These are phyloP conservation scores for Hypsibius dujardini DNA, from an alignment of 1,140 invertebrate genomes.

Conservation along the genomic window DNA sequence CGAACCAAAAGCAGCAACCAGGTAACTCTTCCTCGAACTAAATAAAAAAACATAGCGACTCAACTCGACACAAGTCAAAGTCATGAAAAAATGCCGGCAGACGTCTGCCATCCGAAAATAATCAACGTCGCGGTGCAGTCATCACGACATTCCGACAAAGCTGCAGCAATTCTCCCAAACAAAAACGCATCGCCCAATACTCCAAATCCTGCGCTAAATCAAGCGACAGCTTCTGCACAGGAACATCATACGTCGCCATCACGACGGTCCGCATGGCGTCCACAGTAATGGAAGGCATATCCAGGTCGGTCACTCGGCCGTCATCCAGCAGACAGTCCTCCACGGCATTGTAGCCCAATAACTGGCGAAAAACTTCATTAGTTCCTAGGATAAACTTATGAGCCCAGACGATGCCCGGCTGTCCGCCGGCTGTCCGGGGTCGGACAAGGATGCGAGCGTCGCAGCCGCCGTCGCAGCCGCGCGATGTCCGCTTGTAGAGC, in stretches of 20 bases:
- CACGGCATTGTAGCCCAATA: neutral
- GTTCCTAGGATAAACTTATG: conserved; percentile 9
- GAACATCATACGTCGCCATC: conserved; percentile 7
- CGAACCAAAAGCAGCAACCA: no score
- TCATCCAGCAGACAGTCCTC: conserved; percentile 15
- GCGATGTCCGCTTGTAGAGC: neutral
- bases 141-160: neutral
- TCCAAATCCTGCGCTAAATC: neutral
- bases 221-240: neutral
- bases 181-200: neutral
- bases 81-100: no score
- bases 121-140: neutral
- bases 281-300: neutral
- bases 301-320: neutral
- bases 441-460: neutral
- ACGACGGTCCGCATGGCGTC: conserved; percentile 7
- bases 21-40: no score
- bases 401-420: neutral
- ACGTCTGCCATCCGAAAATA: neutral
- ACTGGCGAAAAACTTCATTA: conserved; percentile 2
- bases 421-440: neutral
- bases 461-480: neutral
- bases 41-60: no score
- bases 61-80: no score
- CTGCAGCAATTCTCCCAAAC: neutral